Conservation (phyloP, 2,888 invertebrate genomes). For the Amiota mariae region DNA sequence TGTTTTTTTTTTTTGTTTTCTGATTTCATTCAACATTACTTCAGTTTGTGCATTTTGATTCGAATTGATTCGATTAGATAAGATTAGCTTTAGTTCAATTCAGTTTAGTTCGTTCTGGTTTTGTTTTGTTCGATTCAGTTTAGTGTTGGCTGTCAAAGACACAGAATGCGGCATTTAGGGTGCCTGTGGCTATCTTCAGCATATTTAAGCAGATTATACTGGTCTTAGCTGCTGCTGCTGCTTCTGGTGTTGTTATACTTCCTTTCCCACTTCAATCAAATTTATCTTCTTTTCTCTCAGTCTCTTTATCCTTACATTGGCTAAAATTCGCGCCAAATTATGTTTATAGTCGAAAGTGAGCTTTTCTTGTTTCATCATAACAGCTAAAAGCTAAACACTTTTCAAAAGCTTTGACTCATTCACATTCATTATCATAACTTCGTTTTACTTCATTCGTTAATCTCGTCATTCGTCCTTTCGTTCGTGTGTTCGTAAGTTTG, state of each 20-base stretch:
- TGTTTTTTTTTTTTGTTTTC: too few species aligned
- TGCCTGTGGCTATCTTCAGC: neutral
- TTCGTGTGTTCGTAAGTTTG: too few species aligned
- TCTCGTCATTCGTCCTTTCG: too few species aligned
- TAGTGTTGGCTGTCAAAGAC: neutral
- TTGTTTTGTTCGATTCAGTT: neutral
- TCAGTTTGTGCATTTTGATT: too few species aligned
- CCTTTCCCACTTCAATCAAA: too few species aligned
- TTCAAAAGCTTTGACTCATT: too few species aligned
- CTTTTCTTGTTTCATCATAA: neutral
- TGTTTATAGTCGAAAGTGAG: neutral
- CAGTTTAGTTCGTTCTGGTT: too few species aligned
- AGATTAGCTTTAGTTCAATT: slow-evolving; percentile 2
- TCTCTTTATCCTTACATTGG: too few species aligned
- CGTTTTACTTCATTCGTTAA: too few species aligned
- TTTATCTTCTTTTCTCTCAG: too few species aligned
- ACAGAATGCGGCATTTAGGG: neutral
- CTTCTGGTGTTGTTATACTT: too few species aligned
- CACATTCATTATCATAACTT: too few species aligned
- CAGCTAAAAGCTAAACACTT: slow-evolving; percentile 1
- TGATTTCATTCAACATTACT: neutral
- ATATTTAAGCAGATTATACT: slow-evolving; percentile 4
- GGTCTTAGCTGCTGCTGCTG: neutral
- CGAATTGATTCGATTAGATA: slow-evolving; percentile 11
- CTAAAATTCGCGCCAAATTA: slow-evolving; percentile 4